Evolutionary conservation across 2,113 vertebrate species (phyloP).

Genomic region (Xerus inauris): DNA sequence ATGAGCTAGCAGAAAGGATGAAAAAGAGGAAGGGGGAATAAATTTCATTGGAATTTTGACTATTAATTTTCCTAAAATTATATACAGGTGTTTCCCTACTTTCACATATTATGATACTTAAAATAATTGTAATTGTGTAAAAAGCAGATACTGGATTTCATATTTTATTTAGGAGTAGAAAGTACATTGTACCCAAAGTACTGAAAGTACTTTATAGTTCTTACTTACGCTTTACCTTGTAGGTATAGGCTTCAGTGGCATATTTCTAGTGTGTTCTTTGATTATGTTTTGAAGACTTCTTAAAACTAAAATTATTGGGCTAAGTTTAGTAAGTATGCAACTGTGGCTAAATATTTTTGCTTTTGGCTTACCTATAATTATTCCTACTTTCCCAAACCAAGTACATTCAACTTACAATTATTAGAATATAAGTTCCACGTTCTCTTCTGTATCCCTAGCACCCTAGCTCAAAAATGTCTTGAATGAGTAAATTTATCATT

Average conservation of each 20-base stretch:
- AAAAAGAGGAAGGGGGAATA: not conserved
- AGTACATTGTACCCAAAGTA: not conserved
- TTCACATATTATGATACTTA: conserved; percentile 6
- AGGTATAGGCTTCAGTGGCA: not conserved
- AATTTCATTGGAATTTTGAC: not conserved
- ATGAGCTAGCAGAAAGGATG: not conserved
- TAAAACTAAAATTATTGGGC: not conserved
- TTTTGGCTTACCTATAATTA: conserved; percentile 18
- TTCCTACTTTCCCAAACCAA: not conserved
- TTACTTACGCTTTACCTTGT: not conserved
- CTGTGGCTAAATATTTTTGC: conserved; percentile 15
- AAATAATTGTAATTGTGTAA: not conserved
- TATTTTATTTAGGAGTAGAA: not conserved
- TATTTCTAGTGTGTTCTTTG: conserved; percentile 13
- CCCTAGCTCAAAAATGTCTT: conserved; percentile 26
- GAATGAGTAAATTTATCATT: conserved; percentile 43
- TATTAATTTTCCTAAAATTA: not conserved
- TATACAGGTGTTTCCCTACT: not conserved
- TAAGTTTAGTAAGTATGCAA: not conserved
- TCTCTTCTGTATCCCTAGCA: not conserved
- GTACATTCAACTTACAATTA: not conserved
- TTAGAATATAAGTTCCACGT: not conserved
- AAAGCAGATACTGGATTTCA: not conserved
- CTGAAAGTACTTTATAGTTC: not conserved
- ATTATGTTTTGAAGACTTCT: not conserved